Conservation (phyloP, 1,140 invertebrate species). For the Agrilus planipennis region DNA sequence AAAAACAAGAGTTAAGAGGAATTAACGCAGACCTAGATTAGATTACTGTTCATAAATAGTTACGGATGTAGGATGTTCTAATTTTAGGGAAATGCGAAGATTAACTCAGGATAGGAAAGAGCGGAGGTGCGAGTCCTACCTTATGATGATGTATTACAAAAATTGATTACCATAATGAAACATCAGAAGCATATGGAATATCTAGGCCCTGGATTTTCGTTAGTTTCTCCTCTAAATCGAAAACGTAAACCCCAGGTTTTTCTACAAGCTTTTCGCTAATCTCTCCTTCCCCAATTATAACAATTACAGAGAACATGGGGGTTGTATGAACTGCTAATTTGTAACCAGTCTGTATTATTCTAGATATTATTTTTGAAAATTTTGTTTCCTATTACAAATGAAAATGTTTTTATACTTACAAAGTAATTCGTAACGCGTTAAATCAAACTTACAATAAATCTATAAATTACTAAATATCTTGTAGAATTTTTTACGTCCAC, state of each 20-base stretch:
- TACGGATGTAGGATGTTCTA: too few species aligned
- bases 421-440: not conserved
- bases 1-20: too few species aligned
- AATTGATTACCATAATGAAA: constrained; percentile 24
- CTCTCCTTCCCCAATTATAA: constrained; percentile 17
- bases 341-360: constrained; percentile 9
- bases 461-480: constrained; percentile 10
- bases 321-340: constrained; percentile 12
- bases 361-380: constrained; percentile 10
- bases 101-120: too few species aligned
- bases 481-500: not conserved
- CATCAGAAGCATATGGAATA: constrained; percentile 18
- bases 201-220: constrained; percentile 25
- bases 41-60: too few species aligned
- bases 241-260: constrained; percentile 19
- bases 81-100: too few species aligned
- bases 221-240: constrained; percentile 21
- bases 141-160: not conserved
- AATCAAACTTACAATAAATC: constrained; percentile 9
- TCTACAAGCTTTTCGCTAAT: constrained; percentile 7
- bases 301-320: constrained; percentile 18
- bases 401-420: not conserved
- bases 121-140: too few species aligned
- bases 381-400: constrained; percentile 11
- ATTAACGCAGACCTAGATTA: too few species aligned